Evolutionary conservation across 2,888 invertebrate species (phyloP).

Genomic region (Ischnura elegans): DNA sequence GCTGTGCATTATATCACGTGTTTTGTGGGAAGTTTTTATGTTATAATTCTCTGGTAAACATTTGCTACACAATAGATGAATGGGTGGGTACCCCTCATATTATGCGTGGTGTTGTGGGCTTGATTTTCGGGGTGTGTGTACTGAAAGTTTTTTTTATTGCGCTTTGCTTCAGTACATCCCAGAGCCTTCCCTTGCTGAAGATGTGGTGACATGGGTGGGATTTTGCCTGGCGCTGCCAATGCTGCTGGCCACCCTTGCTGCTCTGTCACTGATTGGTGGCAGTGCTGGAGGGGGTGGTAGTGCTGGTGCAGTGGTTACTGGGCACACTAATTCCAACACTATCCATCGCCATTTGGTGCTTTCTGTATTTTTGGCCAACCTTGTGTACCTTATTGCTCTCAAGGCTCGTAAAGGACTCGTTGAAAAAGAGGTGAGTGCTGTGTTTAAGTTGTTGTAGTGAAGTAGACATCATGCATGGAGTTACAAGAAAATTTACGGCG

Average conservation of each 20-base stretch:
- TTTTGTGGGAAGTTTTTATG: too few relatives aligned
- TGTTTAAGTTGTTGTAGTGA: too few relatives aligned
- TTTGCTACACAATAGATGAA: too few relatives aligned
- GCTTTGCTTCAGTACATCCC: slow-evolving; percentile 90
- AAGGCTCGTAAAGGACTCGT: slow-evolving; percentile 90
- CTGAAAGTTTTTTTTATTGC: slow-evolving; percentile 71
- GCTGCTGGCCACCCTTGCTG: slow-evolving; percentile 87
- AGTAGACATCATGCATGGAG: too few relatives aligned
- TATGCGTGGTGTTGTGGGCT: too few relatives aligned
- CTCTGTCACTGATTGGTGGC: slow-evolving; percentile 90
- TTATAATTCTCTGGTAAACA: too few relatives aligned
- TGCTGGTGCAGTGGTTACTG: slow-evolving; percentile 74
- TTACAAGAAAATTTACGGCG: too few relatives aligned
- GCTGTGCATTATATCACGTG: too few relatives aligned
- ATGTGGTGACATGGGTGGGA: slow-evolving; percentile 93
- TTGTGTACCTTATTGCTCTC: slow-evolving; percentile 92
- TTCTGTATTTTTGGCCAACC: slow-evolving; percentile 91
- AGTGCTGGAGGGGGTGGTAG: slow-evolving; percentile 79
- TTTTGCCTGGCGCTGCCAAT: slow-evolving; percentile 91
- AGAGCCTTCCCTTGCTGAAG: slow-evolving; percentile 91
- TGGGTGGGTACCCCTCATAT: too few relatives aligned
- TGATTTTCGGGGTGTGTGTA: background rate
- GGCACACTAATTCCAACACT: slow-evolving; percentile 93
- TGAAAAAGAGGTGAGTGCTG: slow-evolving; percentile 86
- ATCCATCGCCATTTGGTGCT: slow-evolving; percentile 96